Conservation (phyloP, 2,888 invertebrate species). For the Habrosyne pyritoides region DNA sequence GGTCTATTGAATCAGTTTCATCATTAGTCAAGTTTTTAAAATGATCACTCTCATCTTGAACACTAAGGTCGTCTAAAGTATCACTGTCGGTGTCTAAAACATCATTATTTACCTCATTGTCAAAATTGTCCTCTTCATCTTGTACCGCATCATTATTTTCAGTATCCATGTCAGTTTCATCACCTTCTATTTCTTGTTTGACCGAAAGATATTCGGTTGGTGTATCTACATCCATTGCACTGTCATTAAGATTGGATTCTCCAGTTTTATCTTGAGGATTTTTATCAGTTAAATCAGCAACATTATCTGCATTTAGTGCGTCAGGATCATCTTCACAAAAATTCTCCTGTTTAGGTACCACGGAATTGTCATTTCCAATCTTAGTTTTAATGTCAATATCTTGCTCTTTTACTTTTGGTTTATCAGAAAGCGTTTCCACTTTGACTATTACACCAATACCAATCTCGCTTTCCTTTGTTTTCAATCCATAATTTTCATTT, state of each 20-base stretch:
- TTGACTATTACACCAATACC: slow-evolving; percentile 36
- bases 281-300: not conserved
- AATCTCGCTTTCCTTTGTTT: slow-evolving; percentile 19
- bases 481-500: slow-evolving; percentile 12
- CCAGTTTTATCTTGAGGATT: not conserved
- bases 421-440: slow-evolving; percentile 33
- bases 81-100: not conserved
- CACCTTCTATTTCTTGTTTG: not conserved
- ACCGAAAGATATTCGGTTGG: not conserved
- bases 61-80: not conserved
- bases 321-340: not conserved
- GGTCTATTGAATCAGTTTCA: not conserved
- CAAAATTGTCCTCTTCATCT: not conserved
- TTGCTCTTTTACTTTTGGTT: slow-evolving; percentile 15
- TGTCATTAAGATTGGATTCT: not conserved
- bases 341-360: slow-evolving; percentile 8
- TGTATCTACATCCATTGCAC: not conserved
- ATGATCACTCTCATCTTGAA: not conserved
- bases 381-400: slow-evolving; percentile 18
- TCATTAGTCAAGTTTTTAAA: not conserved
- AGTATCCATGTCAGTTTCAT: not conserved
- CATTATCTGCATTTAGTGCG: not conserved
- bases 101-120: not conserved
- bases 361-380: slow-evolving; percentile 20
- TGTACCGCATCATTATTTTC: not conserved